Evolutionary conservation across 2,888 invertebrate species (phyloP).

Genomic region (Pammene fasciana): DNA sequence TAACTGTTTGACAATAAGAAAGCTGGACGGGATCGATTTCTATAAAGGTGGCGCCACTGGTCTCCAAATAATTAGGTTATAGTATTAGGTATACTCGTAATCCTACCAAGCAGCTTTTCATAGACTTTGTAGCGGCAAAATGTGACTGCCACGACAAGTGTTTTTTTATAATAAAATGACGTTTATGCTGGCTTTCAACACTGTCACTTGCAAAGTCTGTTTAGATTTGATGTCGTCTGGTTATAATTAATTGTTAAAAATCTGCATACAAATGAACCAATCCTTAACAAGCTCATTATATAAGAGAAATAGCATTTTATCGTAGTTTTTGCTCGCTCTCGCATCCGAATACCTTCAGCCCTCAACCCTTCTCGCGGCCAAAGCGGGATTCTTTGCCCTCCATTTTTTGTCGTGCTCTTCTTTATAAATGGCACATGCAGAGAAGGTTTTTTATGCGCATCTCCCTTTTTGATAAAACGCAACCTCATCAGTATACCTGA

Average conservation of each 20-base stretch:
- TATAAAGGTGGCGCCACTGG: too few relatives aligned
- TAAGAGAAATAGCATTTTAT: conserved; percentile 65
- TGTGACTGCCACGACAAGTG: too few relatives aligned
- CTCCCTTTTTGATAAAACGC: conserved; percentile 74
- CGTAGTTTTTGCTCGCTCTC: conserved; percentile 69
- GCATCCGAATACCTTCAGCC: conserved; percentile 60
- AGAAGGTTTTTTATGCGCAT: conserved; percentile 69
- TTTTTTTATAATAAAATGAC: too few relatives aligned
- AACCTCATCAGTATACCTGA: conserved; percentile 80
- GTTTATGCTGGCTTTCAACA: too few relatives aligned
- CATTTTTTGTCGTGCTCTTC: conserved; percentile 70
- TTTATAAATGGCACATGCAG: conserved; percentile 83
- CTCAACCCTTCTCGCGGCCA: conserved; percentile 77
- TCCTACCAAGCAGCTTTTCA: too few relatives aligned
- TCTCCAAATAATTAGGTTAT: too few relatives aligned
- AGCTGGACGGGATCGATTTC: too few relatives aligned
- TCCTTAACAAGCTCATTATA: conserved; percentile 46
- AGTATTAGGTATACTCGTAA: too few relatives aligned
- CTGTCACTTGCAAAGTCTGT: too few relatives aligned
- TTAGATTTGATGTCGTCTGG: too few relatives aligned
- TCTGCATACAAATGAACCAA: conserved; percentile 48
- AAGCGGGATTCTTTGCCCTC: conserved; percentile 76
- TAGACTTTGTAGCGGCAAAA: too few relatives aligned
- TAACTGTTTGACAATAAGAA: too few relatives aligned
- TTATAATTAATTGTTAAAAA: not conserved